Evolutionary conservation across 1,140 invertebrate species (phyloP).

Genomic region (Protaetia brevitarsis): DNA sequence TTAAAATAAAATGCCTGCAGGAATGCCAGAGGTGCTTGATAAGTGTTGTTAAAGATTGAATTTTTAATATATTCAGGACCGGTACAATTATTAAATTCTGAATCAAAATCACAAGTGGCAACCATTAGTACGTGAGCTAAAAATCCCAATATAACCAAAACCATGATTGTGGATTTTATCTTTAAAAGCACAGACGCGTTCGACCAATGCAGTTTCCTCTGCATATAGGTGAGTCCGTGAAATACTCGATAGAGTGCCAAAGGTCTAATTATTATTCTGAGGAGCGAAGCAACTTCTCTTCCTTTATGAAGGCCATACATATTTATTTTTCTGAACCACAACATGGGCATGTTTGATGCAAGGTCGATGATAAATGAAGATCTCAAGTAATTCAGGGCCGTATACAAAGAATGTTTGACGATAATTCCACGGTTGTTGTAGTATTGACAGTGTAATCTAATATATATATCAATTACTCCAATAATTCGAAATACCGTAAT

Average conservation of each 20-base stretch:
- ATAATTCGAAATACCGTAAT: conserved; percentile 28
- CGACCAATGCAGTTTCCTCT: background rate
- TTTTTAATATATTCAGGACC: background rate
- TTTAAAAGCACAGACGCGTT: background rate
- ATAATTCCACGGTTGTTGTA: conserved; percentile 50
- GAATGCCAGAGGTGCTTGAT: background rate
- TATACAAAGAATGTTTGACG: conserved; percentile 51
- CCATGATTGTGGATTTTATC: background rate
- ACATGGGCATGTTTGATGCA: background rate
- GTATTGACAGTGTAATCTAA: conserved; percentile 51
- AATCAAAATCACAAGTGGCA: background rate
- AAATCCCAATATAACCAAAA: background rate
- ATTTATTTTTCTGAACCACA: background rate
- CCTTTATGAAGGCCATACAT: background rate
- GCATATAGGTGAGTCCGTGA: background rate
- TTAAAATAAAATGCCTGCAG: background rate
- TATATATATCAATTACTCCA: conserved; percentile 48
- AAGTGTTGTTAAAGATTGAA: background rate
- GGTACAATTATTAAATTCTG: background rate
- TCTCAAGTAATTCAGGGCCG: conserved; percentile 48
- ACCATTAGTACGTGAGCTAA: background rate
- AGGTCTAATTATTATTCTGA: background rate
- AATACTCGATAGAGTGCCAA: background rate
- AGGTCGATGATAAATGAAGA: conserved; percentile 27
- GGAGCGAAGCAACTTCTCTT: background rate